phyloP scores from a whole-genome alignment of 2,113 vertebrate genomes.

The Holacanthus passer region DNA sequence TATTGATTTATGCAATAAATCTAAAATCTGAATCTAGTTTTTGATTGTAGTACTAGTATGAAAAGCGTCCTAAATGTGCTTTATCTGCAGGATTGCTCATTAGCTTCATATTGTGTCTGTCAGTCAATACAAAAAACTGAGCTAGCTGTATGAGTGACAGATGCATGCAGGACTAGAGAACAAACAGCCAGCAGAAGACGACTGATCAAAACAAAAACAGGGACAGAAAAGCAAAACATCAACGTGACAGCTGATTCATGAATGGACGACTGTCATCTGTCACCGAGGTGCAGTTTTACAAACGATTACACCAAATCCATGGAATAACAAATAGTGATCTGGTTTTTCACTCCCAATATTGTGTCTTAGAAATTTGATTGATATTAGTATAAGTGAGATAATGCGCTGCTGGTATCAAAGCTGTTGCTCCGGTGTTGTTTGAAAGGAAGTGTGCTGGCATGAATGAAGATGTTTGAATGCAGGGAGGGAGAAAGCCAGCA shows the following conservation, averaged over 20 bases:
- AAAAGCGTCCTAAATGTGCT: neutral
- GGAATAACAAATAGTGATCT: conserved; percentile 32
- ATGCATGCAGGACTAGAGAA: conserved; percentile 64
- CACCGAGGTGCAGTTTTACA: conserved; percentile 28
- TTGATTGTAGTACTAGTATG: neutral
- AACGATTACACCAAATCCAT: conserved; percentile 24
- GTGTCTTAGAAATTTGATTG: conserved; percentile 42
- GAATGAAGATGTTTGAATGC: conserved; percentile 65
- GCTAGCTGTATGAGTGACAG: conserved; percentile 53
- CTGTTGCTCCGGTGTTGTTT: conserved; percentile 51
- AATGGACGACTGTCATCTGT: conserved; percentile 5
- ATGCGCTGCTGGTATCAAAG: conserved; percentile 50
- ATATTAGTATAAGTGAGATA: conserved; percentile 52
- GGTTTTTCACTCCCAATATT: conserved; percentile 34
- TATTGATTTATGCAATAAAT: neutral
- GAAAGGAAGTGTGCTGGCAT: conserved; percentile 50
- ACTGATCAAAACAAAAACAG: conserved; percentile 14
- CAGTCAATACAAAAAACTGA: neutral
- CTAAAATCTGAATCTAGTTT: neutral
- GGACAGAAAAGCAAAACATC: conserved; percentile 5
- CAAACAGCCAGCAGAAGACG: conserved; percentile 5
- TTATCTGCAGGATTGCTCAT: conserved; percentile 1
- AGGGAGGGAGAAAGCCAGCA: conserved; percentile 39
- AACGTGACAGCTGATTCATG: conserved; percentile 21
- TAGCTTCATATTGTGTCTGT: conserved; percentile 68